These are phyloP conservation scores for Cromileptes altivelis DNA, from an alignment of 2,113 vertebrate species.

Conservation along the genomic window DNA sequence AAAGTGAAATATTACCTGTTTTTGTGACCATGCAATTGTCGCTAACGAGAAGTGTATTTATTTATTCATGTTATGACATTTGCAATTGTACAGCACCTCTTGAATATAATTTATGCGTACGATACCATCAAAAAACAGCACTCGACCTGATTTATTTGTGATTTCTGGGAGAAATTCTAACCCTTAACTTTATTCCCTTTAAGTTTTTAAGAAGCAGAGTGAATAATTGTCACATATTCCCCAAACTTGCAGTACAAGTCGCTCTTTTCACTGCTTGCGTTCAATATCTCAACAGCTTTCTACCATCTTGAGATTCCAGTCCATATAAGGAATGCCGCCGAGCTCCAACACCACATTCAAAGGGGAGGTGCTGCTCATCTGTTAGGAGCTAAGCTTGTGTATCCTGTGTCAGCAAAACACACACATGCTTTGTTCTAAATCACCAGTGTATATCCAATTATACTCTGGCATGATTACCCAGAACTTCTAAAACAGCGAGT, in stretches of 20 bases:
- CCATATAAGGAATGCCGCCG: slow-evolving; percentile 58
- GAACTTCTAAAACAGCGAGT: not conserved
- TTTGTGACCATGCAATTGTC: not conserved
- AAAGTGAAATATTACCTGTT: fast-evolving
- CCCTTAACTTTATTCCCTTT: too few species aligned
- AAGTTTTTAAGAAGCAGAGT: too few species aligned
- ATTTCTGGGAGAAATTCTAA: not conserved
- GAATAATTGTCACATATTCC: too few species aligned
- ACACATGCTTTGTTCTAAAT: slow-evolving; percentile 28
- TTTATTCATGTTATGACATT: not conserved
- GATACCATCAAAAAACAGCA: fast-evolving
- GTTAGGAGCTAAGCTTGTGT: not conserved
- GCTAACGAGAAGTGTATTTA: fast-evolving
- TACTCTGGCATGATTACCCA: not conserved
- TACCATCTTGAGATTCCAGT: slow-evolving; percentile 49
- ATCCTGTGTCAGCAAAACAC: slow-evolving; percentile 34
- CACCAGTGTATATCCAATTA: not conserved
- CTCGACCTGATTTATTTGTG: fast-evolving
- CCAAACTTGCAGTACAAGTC: not conserved
- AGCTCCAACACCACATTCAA: slow-evolving; percentile 25
- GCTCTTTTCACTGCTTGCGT: not conserved
- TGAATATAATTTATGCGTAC: fast-evolving
- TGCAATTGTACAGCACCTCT: fast-evolving
- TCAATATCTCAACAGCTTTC: slow-evolving; percentile 23
- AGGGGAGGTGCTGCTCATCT: slow-evolving; percentile 30